Evolutionary conservation across 2,888 invertebrate species (phyloP).

Genomic region (Ligdia adustata): DNA sequence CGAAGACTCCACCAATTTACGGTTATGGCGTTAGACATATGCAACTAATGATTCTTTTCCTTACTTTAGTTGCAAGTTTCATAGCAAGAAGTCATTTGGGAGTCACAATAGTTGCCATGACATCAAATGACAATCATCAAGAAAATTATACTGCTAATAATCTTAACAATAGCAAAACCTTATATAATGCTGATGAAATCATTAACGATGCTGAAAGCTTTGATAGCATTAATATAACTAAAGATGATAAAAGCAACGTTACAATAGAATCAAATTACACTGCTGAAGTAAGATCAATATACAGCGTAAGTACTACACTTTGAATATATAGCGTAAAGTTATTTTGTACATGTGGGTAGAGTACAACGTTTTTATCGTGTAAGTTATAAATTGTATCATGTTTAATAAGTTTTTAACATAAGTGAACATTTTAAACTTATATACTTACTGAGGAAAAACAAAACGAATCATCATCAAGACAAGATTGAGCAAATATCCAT

Average conservation of each 20-base stretch:
- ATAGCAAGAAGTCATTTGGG: conserved; percentile 31
- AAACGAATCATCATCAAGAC: no score
- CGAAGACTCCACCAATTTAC: conserved; percentile 4
- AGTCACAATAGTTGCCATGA: conserved; percentile 37
- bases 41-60: conserved; percentile 24
- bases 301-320: conserved; percentile 21
- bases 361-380: no score
- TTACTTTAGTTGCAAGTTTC: conserved; percentile 18
- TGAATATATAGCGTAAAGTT: not conserved
- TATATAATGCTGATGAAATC: not conserved
- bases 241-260: not conserved
- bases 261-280: conserved; percentile 18
- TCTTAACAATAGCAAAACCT: not conserved
- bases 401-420: no score
- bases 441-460: no score
- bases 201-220: not conserved
- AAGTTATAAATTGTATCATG: no score
- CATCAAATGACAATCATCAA: not conserved
- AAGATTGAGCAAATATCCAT: no score
- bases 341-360: no score
- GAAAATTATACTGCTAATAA: no score
- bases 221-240: not conserved
- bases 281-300: conserved; percentile 8
- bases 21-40: conserved; percentile 30
- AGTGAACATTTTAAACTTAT: no score